A percentile compares a stretch with the other conserved stretches of the same genome.
Conservation (phyloP, 2,113 vertebrate genomes). For the Sinocyclocheilus rhinocerous region DNA sequence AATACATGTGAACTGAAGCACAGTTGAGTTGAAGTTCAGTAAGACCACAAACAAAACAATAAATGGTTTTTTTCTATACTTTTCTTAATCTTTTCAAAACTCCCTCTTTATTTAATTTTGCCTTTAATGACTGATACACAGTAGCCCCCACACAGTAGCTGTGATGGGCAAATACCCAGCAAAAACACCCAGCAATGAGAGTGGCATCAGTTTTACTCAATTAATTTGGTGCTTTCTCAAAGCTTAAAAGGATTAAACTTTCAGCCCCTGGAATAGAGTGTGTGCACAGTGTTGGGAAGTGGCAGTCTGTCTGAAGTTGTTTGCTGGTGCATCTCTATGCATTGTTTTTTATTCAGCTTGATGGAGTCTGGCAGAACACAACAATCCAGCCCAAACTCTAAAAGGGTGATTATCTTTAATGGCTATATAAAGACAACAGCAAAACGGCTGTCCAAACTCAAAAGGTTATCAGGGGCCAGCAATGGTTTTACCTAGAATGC, state of each 20-base stretch:
- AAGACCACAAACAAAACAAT: background rate
- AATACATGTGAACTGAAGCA: background rate
- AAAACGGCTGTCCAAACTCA: constrained; percentile 18
- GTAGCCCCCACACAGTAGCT: background rate
- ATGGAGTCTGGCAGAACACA: constrained; percentile 34
- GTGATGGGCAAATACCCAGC: constrained; percentile 17
- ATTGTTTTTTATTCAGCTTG: constrained; percentile 49
- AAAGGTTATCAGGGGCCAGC: constrained; percentile 14
- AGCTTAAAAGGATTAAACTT: constrained; percentile 46
- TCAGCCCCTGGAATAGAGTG: constrained; percentile 58
- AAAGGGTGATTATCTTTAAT: constrained; percentile 58
- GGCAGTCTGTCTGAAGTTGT: constrained; percentile 57
- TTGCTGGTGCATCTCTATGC: constrained; percentile 50
- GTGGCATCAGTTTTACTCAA: constrained; percentile 39
- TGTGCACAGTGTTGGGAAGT: constrained; percentile 52
- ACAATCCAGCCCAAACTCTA: constrained; percentile 48
- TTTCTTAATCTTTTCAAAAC: constrained; percentile 9
- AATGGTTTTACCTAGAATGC: constrained; percentile 21
- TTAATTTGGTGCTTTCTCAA: constrained; percentile 49
- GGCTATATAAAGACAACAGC: constrained; percentile 52
- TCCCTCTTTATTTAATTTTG: constrained; percentile 17
- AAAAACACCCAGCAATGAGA: background rate
- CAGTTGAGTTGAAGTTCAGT: background rate
- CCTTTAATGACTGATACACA: constrained; percentile 3
- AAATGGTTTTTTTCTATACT: background rate